phyloP scores from a whole-genome alignment of 2,888 invertebrate genomes.

The Laothoe populi region DNA sequence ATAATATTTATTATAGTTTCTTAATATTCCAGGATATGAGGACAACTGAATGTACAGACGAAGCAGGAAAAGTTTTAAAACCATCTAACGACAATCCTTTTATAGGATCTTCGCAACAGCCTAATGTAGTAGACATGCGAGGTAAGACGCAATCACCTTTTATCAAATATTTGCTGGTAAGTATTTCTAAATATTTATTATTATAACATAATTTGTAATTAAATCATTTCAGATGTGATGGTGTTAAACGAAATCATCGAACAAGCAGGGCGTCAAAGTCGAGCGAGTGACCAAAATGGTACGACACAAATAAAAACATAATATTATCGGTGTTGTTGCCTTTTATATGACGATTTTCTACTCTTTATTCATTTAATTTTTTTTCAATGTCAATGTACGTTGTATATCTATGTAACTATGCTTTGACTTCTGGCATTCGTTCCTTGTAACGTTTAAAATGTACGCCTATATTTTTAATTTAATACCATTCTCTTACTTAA shows the following conservation, averaged over 20 bases:
- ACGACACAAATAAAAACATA: constrained; percentile 65
- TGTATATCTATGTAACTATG: constrained; percentile 48
- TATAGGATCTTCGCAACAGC: constrained; percentile 93
- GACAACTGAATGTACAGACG: constrained; percentile 89
- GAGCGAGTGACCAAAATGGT: constrained; percentile 95
- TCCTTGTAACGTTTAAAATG: not conserved
- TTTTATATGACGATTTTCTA: constrained; percentile 50
- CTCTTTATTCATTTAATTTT: constrained; percentile 51
- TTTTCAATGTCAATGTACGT: constrained; percentile 39
- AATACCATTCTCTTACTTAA: not conserved
- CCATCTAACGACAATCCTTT: constrained; percentile 95
- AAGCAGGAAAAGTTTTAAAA: constrained; percentile 91
- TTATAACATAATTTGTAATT: not conserved
- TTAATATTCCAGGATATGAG: constrained; percentile 88
- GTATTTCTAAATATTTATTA: not conserved
- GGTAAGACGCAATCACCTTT: constrained; percentile 81
- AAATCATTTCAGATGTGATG: constrained; percentile 93
- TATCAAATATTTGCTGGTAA: not conserved
- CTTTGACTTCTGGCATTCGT: constrained; percentile 28
- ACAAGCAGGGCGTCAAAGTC: constrained; percentile 95
- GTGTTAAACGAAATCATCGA: constrained; percentile 98
- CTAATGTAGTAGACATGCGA: constrained; percentile 97
- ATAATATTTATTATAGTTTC: not conserved
- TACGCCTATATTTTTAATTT: not conserved
- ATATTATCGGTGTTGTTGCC: constrained; percentile 47